Percentiles rank a stretch among this genome's conserved stretches.
These are phyloP conservation scores for Silurus aristotelis DNA, from an alignment of 2,797 vertebrate species.

Conservation along the genomic window DNA sequence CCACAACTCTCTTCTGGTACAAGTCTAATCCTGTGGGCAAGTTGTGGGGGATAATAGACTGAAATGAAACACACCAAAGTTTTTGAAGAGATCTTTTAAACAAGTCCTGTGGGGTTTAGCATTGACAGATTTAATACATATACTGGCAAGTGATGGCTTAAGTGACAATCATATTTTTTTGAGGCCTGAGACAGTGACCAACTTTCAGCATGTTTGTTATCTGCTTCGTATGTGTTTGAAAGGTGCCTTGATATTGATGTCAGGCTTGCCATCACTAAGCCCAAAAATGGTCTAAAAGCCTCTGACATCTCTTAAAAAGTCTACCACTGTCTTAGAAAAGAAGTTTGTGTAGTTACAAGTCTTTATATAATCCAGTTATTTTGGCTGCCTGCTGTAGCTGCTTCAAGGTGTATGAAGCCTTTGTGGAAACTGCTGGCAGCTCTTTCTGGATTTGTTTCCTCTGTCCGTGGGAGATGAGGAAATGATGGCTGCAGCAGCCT, in stretches of 20 bases:
- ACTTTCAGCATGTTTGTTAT: constrained; percentile 27
- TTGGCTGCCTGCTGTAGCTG: constrained; percentile 72
- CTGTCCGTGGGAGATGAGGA: constrained; percentile 86
- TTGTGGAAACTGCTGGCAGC: constrained; percentile 72
- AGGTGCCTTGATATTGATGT: constrained; percentile 36
- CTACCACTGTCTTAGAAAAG: constrained; percentile 64
- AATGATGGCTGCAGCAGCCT: constrained; percentile 53
- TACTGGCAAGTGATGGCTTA: constrained; percentile 52
- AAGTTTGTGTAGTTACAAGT: constrained; percentile 54
- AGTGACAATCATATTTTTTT: constrained; percentile 49
- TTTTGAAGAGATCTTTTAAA: constrained; percentile 40
- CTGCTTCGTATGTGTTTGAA: constrained; percentile 51
- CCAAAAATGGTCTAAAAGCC: constrained; percentile 55
- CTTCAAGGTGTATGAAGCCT: constrained; percentile 63
- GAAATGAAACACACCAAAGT: constrained; percentile 17
- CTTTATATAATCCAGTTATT: constrained; percentile 72
- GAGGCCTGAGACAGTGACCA: constrained; percentile 71
- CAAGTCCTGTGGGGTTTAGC: constrained; percentile 28
- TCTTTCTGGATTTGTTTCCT: constrained; percentile 79
- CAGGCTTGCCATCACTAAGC: constrained; percentile 35
- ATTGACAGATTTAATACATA: constrained; percentile 57
- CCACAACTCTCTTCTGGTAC: constrained; percentile 24
- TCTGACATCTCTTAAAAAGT: constrained; percentile 54
- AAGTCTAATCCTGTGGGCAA: constrained; percentile 18
- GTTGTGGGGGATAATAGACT: constrained; percentile 24